Conservation (phyloP, 2,797 vertebrate genomes). For the Ispidina picta region DNA sequence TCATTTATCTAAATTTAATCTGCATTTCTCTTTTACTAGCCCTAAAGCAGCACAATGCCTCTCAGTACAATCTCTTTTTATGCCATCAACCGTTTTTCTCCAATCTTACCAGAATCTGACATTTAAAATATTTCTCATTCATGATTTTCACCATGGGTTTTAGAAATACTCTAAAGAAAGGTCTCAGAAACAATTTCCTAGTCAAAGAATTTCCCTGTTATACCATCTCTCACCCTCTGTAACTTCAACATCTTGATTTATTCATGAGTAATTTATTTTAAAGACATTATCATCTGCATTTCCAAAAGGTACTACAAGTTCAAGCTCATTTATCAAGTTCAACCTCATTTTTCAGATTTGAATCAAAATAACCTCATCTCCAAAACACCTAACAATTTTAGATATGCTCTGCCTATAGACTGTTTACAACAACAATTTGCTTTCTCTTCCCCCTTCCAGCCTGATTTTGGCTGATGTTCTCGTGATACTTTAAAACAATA, state of each 20-base stretch:
- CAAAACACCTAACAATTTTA: constrained; percentile 40
- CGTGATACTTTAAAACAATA: background rate
- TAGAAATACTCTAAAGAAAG: constrained; percentile 34
- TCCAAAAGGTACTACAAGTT: constrained; percentile 26
- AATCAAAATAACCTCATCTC: constrained; percentile 38
- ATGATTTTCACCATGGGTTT: background rate
- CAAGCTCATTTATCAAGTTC: constrained; percentile 62
- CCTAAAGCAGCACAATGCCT: constrained; percentile 7
- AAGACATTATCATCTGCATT: constrained; percentile 61
- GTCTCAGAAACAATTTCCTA: constrained; percentile 56
- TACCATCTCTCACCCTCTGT: background rate
- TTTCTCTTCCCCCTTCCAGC: background rate
- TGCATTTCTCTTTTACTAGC: constrained; percentile 51
- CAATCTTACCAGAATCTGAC: constrained; percentile 53
- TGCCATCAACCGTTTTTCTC: constrained; percentile 17
- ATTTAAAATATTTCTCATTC: constrained; percentile 67
- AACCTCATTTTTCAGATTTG: constrained; percentile 30
- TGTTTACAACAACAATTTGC: background rate
- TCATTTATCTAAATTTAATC: constrained; percentile 64
- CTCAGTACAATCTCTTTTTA: background rate
- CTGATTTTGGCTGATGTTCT: background rate
- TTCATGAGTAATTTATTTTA: constrained; percentile 65
- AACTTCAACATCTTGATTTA: constrained; percentile 63
- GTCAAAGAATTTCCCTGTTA: constrained; percentile 38
- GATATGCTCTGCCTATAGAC: background rate